Evolutionary conservation across 2,888 invertebrate genomes (phyloP), one percentile per base, ranked within the genome.

Genomic region (Hydrotaea cyrtoneurina): DNA sequence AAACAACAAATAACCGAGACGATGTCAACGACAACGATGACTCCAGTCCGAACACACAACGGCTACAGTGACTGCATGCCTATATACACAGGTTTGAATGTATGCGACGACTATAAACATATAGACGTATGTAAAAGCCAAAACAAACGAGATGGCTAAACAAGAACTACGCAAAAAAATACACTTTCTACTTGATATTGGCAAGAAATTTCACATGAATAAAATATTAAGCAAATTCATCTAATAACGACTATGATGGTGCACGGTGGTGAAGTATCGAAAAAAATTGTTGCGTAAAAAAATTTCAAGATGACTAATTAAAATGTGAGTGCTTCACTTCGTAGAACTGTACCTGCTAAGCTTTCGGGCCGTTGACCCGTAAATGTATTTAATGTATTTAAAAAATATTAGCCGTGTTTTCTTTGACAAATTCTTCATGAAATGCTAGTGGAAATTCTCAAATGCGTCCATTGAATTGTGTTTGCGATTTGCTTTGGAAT

Each of bases 191-290:
- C 26, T 17, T 26, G 11, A 69, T 72, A 66, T 74, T 71, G 77
- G 43, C 31, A 80, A 80, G 26, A 78, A 69, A 78, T 74, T 75
- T 31, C 46, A 57, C 73, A 77, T 57, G 43, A 71, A 78, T 80
- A 39, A 78, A 78, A 78, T 78, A 84, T 76, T 72, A 78, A 75
- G 73, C 19, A 31, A 55, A 26, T 13, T 39, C 36, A 15, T 59
- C 59, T 59, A 69, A 66, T 78, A 80, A 83, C 71, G 72, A 69
- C 69, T 4, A 66, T 39, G 10, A 69, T 19, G 36, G 19, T 17
- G 13, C 15, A 43, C 19, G n/a, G 66, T 7, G 31, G n/a, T 64
- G 1, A 10, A 8, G 31, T 10, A n/a, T 73, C 15, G 31, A 17
- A 39, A 39, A 39, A 39, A 11, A 10, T 3, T 62, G 62, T n/a